Percentiles rank a stretch among this genome's conserved stretches.
These are phyloP conservation scores for Spisula subtruncata DNA, from an alignment of 2,888 invertebrate genomes.

Conservation along the genomic window DNA sequence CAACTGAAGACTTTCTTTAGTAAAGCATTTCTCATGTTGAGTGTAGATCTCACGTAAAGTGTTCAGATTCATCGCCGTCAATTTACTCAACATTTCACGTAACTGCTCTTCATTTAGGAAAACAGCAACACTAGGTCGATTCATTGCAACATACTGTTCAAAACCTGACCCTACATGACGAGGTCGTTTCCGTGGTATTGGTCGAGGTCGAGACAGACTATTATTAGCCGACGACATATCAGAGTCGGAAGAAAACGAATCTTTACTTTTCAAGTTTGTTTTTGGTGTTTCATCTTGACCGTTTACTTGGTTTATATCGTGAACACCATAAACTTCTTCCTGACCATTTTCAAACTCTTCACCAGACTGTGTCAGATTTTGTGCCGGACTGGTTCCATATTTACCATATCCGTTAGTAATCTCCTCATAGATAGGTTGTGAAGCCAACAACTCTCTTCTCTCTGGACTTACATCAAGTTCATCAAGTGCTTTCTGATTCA, in stretches of 20 bases:
- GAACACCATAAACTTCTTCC: slow-evolving; percentile 62
- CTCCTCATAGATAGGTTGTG: slow-evolving; percentile 85
- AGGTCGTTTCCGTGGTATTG: slow-evolving; percentile 80
- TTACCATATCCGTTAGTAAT: slow-evolving; percentile 78
- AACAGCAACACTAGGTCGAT: slow-evolving; percentile 80
- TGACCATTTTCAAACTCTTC: slow-evolving; percentile 23
- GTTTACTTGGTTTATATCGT: slow-evolving; percentile 29
- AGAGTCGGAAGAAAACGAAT: slow-evolving; percentile 74
- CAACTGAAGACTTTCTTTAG: slow-evolving; percentile 75
- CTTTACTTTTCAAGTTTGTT: slow-evolving; percentile 61
- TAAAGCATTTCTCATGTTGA: slow-evolving; percentile 80
- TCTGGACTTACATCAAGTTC: slow-evolving; percentile 75
- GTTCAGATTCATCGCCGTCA: slow-evolving; percentile 81
- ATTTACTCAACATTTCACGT: slow-evolving; percentile 77
- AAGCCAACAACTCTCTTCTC: slow-evolving; percentile 76
- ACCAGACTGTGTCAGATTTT: background rate
- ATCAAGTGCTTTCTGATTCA: slow-evolving; percentile 35
- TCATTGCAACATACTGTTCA: slow-evolving; percentile 85
- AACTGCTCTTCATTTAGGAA: slow-evolving; percentile 80
- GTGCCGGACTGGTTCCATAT: slow-evolving; percentile 40
- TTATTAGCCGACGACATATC: slow-evolving; percentile 77
- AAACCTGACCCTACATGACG: slow-evolving; percentile 75
- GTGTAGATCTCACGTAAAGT: slow-evolving; percentile 82
- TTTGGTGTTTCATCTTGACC: slow-evolving; percentile 21
- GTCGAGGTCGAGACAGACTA: slow-evolving; percentile 80